Evolutionary conservation across 2,888 invertebrate species (phyloP).

Genomic region (Odontothrips loti): DNA sequence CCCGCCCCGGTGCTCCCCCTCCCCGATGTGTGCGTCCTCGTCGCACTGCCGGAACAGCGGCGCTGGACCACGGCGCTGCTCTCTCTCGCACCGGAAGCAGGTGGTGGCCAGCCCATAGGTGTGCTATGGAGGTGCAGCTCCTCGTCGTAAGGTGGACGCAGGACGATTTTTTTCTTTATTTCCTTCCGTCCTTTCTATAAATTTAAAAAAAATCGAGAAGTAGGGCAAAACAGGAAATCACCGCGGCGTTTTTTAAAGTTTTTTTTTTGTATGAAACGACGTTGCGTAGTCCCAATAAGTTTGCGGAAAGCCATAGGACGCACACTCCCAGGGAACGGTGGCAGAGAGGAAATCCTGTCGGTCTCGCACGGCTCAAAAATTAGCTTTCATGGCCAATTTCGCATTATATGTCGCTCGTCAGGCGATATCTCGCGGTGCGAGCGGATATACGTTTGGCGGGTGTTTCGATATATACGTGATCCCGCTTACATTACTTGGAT

Average conservation of each 20-base stretch:
- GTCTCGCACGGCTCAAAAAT: not conserved
- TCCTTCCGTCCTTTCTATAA: not conserved
- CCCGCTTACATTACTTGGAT: no score
- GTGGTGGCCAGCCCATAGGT: not conserved
- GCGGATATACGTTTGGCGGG: no score
- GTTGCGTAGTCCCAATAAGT: not conserved
- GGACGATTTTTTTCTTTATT: not conserved
- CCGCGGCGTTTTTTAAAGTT: no score
- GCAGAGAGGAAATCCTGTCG: slow-evolving; percentile 1
- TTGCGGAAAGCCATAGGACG: not conserved
- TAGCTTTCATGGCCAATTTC: not conserved
- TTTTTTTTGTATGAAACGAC: not conserved
- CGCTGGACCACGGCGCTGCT: no score
- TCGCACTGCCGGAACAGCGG: not conserved
- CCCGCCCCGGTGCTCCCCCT: not conserved
- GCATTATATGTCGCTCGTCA: not conserved
- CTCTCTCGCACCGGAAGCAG: not conserved
- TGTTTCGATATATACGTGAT: no score
- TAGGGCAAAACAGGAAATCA: not conserved
- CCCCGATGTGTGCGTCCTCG: not conserved
- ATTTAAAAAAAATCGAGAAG: not conserved
- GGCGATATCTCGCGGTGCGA: no score
- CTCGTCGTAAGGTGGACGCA: not conserved
- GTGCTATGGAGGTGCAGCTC: not conserved
- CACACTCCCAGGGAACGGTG: not conserved